Percentiles rank a stretch among this genome's conserved stretches.
These are phyloP conservation scores for Lutraria rhynchaena DNA, from an alignment of 1,140 invertebrate species.

Conservation along the genomic window DNA sequence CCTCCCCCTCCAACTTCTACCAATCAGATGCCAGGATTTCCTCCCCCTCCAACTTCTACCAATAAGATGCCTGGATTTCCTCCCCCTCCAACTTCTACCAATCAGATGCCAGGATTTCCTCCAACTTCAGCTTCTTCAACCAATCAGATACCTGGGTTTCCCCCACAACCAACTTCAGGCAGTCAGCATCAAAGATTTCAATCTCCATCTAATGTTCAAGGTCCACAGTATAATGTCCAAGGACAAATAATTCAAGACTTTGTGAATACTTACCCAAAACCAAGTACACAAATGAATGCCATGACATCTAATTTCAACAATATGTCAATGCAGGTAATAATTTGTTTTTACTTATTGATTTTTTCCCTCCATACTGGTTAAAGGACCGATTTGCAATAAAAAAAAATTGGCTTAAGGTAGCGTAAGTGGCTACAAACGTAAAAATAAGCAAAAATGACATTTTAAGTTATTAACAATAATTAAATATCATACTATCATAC, in stretches of 20 bases:
- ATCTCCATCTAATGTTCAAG: neutral
- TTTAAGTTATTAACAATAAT: too few relatives aligned
- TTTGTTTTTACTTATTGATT: neutral
- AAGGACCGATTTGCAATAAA: too few relatives aligned
- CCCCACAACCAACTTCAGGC: constrained; percentile 22
- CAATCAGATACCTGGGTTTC: constrained; percentile 34
- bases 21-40: constrained; percentile 3
- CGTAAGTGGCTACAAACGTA: too few relatives aligned
- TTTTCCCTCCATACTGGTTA: too few relatives aligned
- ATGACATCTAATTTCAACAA: constrained; percentile 58
- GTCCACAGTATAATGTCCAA: constrained; percentile 3
- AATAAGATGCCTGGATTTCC: neutral
- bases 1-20: constrained; percentile 41
- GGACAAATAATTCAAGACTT: constrained; percentile 34
- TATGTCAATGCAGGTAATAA: constrained; percentile 56
- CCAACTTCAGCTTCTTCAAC: constrained; percentile 13
- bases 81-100: neutral
- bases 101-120: constrained; percentile 36
- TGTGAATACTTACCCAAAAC: constrained; percentile 35
- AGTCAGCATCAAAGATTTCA: constrained; percentile 32
- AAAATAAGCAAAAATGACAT: too few relatives aligned
- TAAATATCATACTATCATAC: too few relatives aligned
- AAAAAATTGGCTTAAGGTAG: too few relatives aligned
- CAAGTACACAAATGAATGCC: constrained; percentile 21
- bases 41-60: constrained; percentile 1